phyloP scores from a whole-genome alignment of 1,140 invertebrate genomes.

The Cydia strobilella region DNA sequence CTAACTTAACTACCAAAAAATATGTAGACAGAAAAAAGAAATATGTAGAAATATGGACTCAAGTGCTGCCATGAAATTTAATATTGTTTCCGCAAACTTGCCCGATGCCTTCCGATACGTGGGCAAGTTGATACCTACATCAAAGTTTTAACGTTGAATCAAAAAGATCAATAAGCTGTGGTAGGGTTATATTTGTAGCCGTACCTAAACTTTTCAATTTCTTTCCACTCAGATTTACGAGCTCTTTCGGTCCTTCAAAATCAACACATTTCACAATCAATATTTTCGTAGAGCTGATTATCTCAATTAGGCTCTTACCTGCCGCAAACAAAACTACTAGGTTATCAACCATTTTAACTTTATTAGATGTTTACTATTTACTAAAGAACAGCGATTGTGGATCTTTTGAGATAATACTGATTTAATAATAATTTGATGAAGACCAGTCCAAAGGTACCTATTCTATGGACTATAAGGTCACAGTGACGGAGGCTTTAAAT shows the following conservation, averaged over 20 bases:
- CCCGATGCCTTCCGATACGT: neutral
- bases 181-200: neutral
- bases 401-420: conserved; percentile 1
- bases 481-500: too few species aligned
- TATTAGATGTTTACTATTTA: conserved; percentile 10
- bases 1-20: too few species aligned
- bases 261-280: neutral
- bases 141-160: neutral
- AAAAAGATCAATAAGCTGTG: neutral
- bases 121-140: neutral
- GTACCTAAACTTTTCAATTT: too few species aligned
- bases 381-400: neutral
- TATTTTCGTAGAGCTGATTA: neutral
- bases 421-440: neutral
- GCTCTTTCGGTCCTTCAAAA: too few species aligned
- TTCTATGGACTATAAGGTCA: too few species aligned
- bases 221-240: too few species aligned
- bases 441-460: neutral
- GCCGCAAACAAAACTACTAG: neutral
- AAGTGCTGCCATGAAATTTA: neutral
- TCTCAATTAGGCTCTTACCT: too few species aligned
- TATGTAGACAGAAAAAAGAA: neutral
- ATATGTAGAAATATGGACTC: too few species aligned
- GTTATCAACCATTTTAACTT: neutral
- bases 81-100: neutral